Conservation (phyloP, 1,140 invertebrate species). For the Zaprionus capensis region DNA sequence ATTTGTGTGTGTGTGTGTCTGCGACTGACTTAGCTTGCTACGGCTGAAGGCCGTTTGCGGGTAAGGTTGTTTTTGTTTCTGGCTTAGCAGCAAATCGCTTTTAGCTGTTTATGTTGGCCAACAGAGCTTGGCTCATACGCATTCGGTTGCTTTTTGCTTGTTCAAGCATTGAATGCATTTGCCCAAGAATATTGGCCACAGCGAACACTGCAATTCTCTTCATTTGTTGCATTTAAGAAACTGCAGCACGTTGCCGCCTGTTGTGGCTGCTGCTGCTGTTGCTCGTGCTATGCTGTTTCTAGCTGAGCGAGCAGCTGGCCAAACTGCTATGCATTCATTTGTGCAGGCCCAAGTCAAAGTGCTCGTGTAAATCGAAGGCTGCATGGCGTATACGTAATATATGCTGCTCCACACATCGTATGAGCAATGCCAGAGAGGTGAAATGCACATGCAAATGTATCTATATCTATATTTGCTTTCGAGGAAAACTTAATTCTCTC, state of each 20-base stretch:
- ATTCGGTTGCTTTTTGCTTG: conserved; percentile 28
- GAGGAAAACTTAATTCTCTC: neutral
- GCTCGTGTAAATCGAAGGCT: neutral
- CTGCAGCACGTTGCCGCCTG: neutral
- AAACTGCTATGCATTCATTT: conserved; percentile 32
- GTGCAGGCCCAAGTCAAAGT: conserved; percentile 19
- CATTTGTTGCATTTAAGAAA: conserved; percentile 43
- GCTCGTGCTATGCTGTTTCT: conserved; percentile 1
- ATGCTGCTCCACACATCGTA: conserved; percentile 11
- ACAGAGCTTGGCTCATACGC: neutral
- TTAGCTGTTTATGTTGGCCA: conserved; percentile 27
- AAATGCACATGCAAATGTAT: neutral
- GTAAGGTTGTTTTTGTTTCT: conserved; percentile 15
- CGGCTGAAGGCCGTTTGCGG: neutral
- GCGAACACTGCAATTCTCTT: conserved; percentile 22
- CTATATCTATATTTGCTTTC: neutral
- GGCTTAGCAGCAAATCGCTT: conserved; percentile 9
- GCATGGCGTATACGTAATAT: conserved; percentile 28
- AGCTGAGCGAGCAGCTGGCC: conserved; percentile 16
- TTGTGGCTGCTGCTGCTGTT: neutral
- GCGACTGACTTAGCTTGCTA: conserved; percentile 6
- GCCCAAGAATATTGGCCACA: conserved; percentile 36
- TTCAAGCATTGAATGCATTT: conserved; percentile 19
- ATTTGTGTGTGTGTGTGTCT: neutral
- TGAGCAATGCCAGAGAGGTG: neutral